These are phyloP conservation scores for Dryococelus australis DNA, from an alignment of 2,888 invertebrate species.

Conservation along the genomic window DNA sequence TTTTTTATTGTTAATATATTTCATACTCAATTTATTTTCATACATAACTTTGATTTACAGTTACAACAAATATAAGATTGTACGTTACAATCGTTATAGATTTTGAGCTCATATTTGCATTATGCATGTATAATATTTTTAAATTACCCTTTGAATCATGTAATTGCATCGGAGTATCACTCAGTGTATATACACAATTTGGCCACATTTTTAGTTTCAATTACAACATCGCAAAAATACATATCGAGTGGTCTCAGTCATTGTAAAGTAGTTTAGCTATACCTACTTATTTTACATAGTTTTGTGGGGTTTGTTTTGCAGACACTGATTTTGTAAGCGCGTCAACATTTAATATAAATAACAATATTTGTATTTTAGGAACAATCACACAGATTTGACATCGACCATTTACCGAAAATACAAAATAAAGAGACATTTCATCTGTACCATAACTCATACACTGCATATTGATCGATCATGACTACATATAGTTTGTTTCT, in stretches of 20 bases:
- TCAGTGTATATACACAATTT: background rate
- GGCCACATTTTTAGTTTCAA: background rate
- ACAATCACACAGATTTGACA: slow-evolving; percentile 1
- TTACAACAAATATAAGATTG: slow-evolving; percentile 10
- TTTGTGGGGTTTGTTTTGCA: background rate
- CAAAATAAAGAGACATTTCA: background rate
- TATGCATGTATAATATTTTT: background rate
- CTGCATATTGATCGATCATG: no score
- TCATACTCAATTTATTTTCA: background rate
- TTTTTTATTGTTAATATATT: background rate
- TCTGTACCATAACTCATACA: no score
- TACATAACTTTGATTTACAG: background rate
- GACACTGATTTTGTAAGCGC: background rate
- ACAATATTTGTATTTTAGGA: background rate
- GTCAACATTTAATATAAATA: background rate
- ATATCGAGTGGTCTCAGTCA: slow-evolving; percentile 10
- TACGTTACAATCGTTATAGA: background rate
- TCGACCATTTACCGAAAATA: background rate
- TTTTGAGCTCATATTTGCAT: background rate
- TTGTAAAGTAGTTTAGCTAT: background rate
- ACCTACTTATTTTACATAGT: background rate
- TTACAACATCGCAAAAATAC: slow-evolving; percentile 16
- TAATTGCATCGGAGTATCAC: slow-evolving; percentile 9
- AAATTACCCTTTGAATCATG: background rate
- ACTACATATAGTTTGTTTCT: no score